Base-by-base conservation (phyloP, 2,888 invertebrate genomes). In the Caradrina kadenii region DNA sequence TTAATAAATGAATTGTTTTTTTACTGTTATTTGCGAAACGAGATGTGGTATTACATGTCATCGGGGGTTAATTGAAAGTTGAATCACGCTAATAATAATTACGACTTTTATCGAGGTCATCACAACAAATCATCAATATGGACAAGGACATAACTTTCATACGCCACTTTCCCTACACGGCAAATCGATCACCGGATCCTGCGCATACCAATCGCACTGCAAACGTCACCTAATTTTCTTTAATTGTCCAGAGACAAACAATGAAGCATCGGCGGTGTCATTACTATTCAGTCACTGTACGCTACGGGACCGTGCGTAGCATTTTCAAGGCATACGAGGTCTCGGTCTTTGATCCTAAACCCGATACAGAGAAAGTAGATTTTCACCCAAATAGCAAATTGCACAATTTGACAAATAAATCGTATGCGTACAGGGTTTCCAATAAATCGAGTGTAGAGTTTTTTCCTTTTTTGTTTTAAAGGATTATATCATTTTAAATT, bases 361-460 rank as follows among this genome's bases (percentile, higher is more conserved):
- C 80, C 82, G 89, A 90, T 88, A 89, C 82, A 87, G 92, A 87
- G 94, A 94, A 95, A 95, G 94, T 94, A 80, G 73, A 89, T 89
- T 91, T 93, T 93, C 91, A 91, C 91, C 86, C 68, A 89, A 90
- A 88, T 84, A 78, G 69, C 76, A 80, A 84, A 87, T 87, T 82
- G 69, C 82, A 79, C 81, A 84, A 82, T 76, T 76, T 74, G 55
- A 63, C 45, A 69, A 76, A 83, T 69, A 77, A 74, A 74, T 70
- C 39, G 50, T 68, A 83, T 82, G 79, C 67, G 74, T 35, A 53
- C 13, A 42, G 72, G 10, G 17, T 80, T 48, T 55, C 35, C 11
- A 79, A 73, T 63, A 17, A 13, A 50, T 7, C 45, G 45, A 45
- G 45, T 48, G 50, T 31, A 1, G 22, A 13, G 31, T 49, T 75